These are phyloP conservation scores for Cercopithecus diana DNA, from an alignment of 2,797 vertebrate genomes.

Conservation along the genomic window DNA sequence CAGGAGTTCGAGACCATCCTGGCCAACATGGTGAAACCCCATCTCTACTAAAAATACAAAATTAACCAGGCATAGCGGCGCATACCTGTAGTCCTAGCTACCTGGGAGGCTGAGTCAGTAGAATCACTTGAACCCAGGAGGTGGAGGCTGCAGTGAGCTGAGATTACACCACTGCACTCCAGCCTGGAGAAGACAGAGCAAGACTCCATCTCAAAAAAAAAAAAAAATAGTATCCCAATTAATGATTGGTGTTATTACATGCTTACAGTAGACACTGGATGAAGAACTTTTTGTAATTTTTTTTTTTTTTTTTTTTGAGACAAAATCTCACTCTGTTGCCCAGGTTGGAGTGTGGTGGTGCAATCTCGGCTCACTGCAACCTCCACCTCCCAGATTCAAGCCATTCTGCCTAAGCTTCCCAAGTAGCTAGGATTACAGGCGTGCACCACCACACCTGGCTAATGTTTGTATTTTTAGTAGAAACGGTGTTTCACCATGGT, in stretches of 20 bases:
- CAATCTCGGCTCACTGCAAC: neutral
- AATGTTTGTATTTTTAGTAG: neutral
- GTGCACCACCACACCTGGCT: neutral
- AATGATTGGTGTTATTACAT: neutral
- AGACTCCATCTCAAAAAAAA: neutral
- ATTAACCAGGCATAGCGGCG: fast-evolving
- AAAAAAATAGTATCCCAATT: neutral
- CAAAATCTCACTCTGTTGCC: neutral
- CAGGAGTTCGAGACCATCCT: neutral
- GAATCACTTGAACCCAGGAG: neutral
- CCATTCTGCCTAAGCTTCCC: no score
- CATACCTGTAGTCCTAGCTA: neutral
- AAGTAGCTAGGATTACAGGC: neutral
- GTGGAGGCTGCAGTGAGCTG: neutral
- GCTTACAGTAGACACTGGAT: neutral
- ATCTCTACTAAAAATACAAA: neutral
- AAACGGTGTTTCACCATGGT: neutral
- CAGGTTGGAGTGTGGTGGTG: neutral
- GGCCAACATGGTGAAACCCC: no score
- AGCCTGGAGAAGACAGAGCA: neutral
- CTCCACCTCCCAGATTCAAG: no score
- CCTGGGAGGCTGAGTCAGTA: neutral
- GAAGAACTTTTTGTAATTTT: neutral
- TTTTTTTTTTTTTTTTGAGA: neutral
- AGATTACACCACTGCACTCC: no score